Evolutionary conservation across 2,797 vertebrate genomes (phyloP), one percentile per base, ranked within the genome.

Genomic region (Periparus ater): DNA sequence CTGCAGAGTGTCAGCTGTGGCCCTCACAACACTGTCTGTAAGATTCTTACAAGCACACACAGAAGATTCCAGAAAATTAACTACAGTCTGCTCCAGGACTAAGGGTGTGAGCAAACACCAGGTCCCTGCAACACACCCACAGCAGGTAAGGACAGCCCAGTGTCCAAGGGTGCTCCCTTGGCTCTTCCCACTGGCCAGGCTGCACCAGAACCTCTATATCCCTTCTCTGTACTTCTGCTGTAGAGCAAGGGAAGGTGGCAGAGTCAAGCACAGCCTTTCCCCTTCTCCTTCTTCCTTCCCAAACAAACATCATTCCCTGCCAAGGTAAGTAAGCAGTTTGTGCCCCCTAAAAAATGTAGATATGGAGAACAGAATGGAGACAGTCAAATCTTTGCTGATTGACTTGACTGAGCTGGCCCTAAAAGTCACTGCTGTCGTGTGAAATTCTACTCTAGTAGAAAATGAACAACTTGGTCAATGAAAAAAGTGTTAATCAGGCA

Each of bases 1-100:
- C 97, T 99, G 99, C 97, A 99, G 98, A 1, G 98, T 98, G 66
- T 99, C 99, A 0, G 99, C 98, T 5, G 99, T 98, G 2, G 99
- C 98, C 89, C 99, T 98, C 55, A 99, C 99, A 19, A 99, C 98
- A 1, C 98, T 98, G 55, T 99, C 99, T 7, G 99, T 99, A 40
- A 98, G 98, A 95, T 99, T 99, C 99, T 99, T 95, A 44, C 26
- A 92, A 63, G 47, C 72, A 88, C 57, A 70, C 36, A 73, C 11
- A 66, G 51, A 57, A 57, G 44, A 54, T 45, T 38, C 58, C 58
- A 62, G 73, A 68, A 40, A 40, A 62, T 95, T 53, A 91, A 66
- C 13, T 23, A 26, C 40, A 66, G 71, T 19, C 27, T 83, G 66
- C 44, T 38, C 40, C 85, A 57, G 40, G 29, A 15, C 36, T 40